A percentile compares a stretch with the other conserved stretches of the same genome.
phyloP scores from a whole-genome alignment of 2,113 vertebrate genomes.

The Megatriorchis doriae region DNA sequence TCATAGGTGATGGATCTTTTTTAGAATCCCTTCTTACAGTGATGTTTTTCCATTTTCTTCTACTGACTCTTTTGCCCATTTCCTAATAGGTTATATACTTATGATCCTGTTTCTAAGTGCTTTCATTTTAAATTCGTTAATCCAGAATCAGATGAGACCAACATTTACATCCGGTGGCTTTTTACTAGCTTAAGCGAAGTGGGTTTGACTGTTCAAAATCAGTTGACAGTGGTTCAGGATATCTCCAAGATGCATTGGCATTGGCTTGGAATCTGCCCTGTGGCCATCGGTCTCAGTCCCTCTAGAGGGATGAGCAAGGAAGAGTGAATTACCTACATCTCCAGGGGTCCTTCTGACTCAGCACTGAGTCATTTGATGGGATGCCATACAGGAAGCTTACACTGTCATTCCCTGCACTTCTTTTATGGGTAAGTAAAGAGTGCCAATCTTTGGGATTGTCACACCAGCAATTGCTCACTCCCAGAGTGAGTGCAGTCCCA shows the following conservation, averaged over 20 bases:
- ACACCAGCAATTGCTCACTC: background rate
- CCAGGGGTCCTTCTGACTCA: background rate
- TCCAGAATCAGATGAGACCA: background rate
- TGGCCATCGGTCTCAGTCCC: background rate
- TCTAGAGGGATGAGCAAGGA: background rate
- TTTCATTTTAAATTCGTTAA: background rate
- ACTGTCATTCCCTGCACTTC: background rate
- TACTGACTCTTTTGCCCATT: background rate
- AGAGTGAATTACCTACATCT: background rate
- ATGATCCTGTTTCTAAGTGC: background rate
- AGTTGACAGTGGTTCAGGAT: background rate
- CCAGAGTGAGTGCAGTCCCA: background rate
- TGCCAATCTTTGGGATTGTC: background rate
- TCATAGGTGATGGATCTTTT: background rate
- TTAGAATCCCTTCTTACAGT: background rate
- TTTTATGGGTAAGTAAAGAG: background rate
- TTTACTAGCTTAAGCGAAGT: background rate
- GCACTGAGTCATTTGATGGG: constrained; percentile 30
- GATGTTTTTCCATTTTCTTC: background rate
- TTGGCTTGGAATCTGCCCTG: background rate
- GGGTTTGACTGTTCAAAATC: background rate
- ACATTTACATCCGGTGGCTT: background rate
- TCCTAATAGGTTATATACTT: background rate
- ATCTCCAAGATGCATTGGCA: background rate
- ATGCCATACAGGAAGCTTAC: background rate